Conservation (phyloP, 2,113 vertebrate species). For the Halcyon malimbica region DNA sequence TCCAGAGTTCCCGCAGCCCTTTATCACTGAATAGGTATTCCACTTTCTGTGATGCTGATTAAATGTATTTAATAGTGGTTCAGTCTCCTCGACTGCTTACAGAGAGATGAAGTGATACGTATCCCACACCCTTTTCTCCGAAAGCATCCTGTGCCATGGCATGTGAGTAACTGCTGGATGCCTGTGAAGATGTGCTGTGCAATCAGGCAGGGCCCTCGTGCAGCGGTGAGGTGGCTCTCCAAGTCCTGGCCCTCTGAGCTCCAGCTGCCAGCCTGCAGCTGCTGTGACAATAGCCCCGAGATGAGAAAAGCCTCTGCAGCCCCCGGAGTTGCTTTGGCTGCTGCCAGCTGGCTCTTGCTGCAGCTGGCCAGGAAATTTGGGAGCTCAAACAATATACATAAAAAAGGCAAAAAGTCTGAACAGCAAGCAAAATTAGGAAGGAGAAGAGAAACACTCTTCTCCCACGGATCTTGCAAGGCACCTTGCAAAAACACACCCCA, state of each 20-base stretch:
- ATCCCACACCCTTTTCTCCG: not conserved
- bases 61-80: not conserved
- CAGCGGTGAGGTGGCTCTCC: not conserved
- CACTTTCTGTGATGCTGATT: not conserved
- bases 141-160: not conserved
- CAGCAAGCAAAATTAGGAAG: conserved; percentile 9
- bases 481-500: not conserved
- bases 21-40: not conserved
- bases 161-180: not conserved
- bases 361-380: not conserved
- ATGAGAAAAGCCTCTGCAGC: not conserved
- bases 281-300: not conserved
- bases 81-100: not conserved
- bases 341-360: not conserved
- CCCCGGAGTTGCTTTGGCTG: not conserved
- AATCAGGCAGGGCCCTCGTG: not conserved
- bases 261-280: not conserved
- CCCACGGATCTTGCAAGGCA: not conserved
- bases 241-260: not conserved
- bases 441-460: not conserved
- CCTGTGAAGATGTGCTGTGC: not conserved
- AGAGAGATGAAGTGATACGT: not conserved
- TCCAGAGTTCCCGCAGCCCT: not conserved
- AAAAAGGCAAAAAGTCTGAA: not conserved
- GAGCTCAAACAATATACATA: not conserved